Base-by-base conservation (phyloP, 30 jellyfish, hydroid and myxozoan genomes). In the Clytia hemisphaerica region DNA sequence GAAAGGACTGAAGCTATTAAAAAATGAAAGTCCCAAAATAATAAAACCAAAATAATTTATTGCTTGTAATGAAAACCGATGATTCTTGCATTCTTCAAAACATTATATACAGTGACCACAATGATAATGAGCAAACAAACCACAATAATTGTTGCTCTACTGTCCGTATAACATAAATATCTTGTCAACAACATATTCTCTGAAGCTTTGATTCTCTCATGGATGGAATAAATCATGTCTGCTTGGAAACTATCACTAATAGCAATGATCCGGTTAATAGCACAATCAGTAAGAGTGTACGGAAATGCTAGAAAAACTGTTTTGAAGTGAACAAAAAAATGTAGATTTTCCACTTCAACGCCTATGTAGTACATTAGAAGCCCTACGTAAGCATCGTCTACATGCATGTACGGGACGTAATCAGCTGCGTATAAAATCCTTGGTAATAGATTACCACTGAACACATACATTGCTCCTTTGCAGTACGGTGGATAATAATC, bases 361-460 rank as follows among this genome's bases (percentile, higher is more conserved):
- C 94, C 92, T 10, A 87, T 62, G 37, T 68, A 58, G n/a, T 72
- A 51, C 42, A 87, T 67, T 2, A 79, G 58, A 21, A 87, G 74
- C 0, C 97, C 97, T 26, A 87, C 73, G 35, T 76, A 87, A 4
- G 97, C 97, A 61, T 87, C 97, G 68, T 87, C 97, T 2, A 87
- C 87, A 33, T 67, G 73, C 72, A 87, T 79, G 4, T 21, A 5
- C 19, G 76, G 69, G 5, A 33, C 19, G 19, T 29, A 9, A 9
- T 62, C 27, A 30, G 67, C 24, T 15, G 76, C 72, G 19, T 62
- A 18, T 29, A 62, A 25, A 15, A 62, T 5, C 28, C 24, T 34
- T 1, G 76, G 67, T 29, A 62, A 37, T 6, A 62, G 67, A 29
- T 62, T 42, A 9, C 76, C 76, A 3, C 69, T 29, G 73, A 62